Percentiles rank a stretch among this genome's conserved stretches.
Conservation (phyloP, 1,140 invertebrate genomes). For the Dendrolimus punctatus region DNA sequence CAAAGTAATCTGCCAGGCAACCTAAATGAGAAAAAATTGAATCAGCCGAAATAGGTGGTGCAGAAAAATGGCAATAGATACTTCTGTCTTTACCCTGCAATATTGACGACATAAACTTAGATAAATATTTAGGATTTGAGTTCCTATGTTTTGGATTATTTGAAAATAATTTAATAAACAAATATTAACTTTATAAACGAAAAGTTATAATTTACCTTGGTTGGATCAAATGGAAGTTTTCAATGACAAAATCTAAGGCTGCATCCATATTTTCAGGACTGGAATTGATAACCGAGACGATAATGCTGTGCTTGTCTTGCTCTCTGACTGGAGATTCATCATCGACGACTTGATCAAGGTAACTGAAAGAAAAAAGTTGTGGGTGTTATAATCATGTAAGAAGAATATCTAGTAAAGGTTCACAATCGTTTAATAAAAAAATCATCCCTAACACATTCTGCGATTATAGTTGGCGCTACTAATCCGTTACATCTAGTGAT, state of each 20-base stretch:
- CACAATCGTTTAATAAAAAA: background rate
- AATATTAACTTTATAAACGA: background rate
- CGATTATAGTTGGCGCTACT: no score
- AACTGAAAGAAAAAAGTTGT: constrained; percentile 27
- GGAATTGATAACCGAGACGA: constrained; percentile 49
- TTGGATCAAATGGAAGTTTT: constrained; percentile 52
- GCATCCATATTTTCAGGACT: constrained; percentile 46
- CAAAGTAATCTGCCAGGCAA: no score
- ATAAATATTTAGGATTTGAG: no score
- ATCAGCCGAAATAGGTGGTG: no score
- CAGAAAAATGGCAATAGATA: no score
- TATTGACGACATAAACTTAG: no score
- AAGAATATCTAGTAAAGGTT: background rate
- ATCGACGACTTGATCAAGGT: constrained; percentile 46
- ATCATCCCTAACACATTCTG: no score
- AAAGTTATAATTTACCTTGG: constrained; percentile 27
- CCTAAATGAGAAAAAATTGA: no score
- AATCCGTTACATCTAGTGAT: no score
- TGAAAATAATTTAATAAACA: background rate
- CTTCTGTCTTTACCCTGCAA: no score
- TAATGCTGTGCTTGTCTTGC: constrained; percentile 49
- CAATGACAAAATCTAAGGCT: constrained; percentile 50
- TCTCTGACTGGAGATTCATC: constrained; percentile 41
- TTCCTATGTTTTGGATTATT: no score
- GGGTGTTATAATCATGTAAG: background rate